These are phyloP conservation scores for Etheostoma spectabile DNA, from an alignment of 2,113 vertebrate species.

Conservation along the genomic window DNA sequence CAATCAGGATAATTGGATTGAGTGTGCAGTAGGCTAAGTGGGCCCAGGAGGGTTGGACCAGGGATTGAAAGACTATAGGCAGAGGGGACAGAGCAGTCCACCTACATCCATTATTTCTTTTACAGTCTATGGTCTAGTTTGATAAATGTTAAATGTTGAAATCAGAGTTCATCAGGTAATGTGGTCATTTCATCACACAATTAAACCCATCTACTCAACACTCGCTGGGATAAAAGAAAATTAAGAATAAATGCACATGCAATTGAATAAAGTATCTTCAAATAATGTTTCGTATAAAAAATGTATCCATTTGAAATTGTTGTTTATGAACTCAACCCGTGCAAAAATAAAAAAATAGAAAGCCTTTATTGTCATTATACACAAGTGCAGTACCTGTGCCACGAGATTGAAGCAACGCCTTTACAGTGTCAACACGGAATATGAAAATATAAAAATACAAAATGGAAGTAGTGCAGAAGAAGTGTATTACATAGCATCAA, in stretches of 20 bases:
- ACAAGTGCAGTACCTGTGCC: no score
- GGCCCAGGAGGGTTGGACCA: neutral
- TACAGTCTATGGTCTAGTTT: no score
- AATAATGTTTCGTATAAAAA: neutral
- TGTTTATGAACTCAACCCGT: neutral
- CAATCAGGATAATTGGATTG: slow-evolving; percentile 63
- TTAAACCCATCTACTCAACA: neutral
- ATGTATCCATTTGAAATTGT: neutral
- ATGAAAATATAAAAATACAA: no score
- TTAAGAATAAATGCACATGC: neutral
- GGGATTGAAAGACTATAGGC: slow-evolving; percentile 7
- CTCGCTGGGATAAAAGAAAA: neutral
- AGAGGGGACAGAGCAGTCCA: neutral
- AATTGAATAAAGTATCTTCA: neutral
- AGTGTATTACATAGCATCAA: neutral
- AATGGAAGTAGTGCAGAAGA: no score
- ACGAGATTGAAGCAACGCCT: no score
- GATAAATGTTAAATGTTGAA: no score
- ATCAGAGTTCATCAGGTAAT: no score
- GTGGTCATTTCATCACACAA: neutral
- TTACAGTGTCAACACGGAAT: no score
- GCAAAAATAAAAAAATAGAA: neutral
- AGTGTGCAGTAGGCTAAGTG: slow-evolving; percentile 11
- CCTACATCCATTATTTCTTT: no score
- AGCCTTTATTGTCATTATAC: no score